Conservation (phyloP, 2,888 invertebrate species). For the Drosophila tanythrix region DNA sequence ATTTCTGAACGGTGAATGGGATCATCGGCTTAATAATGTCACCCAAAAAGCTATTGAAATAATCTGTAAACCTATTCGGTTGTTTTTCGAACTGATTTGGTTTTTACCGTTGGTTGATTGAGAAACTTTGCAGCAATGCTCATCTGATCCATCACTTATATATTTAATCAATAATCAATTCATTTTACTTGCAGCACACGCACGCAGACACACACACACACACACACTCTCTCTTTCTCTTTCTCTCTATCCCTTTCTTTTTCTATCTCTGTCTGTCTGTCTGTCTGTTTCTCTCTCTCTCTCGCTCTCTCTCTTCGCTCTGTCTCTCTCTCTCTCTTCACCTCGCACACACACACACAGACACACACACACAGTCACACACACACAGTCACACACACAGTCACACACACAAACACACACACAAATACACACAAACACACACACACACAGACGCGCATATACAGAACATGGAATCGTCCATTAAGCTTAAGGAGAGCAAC, state of each 20-base stretch:
- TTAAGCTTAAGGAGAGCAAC: conserved; percentile 74
- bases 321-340: background rate
- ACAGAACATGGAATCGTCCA: conserved; percentile 76
- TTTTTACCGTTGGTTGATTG: background rate
- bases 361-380: background rate
- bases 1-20: background rate
- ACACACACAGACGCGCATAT: conserved; percentile 7
- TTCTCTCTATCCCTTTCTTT: background rate
- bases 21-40: background rate
- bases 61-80: background rate
- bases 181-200: conserved; percentile 1
- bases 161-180: background rate
- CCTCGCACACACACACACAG: background rate
- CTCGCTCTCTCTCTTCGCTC: background rate
- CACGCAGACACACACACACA: background rate
- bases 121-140: background rate
- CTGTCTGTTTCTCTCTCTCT: background rate
- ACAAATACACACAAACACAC: conserved; percentile 1
- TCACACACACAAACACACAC: conserved; percentile 8
- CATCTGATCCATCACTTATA: background rate
- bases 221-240: background rate
- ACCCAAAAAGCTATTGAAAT: background rate
- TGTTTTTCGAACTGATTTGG: background rate
- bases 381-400: conserved; percentile 12
- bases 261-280: background rate